Percentiles rank a stretch among this genome's conserved stretches.
Conservation (phyloP, 2,113 vertebrate genomes). For the Camelus bactrianus region DNA sequence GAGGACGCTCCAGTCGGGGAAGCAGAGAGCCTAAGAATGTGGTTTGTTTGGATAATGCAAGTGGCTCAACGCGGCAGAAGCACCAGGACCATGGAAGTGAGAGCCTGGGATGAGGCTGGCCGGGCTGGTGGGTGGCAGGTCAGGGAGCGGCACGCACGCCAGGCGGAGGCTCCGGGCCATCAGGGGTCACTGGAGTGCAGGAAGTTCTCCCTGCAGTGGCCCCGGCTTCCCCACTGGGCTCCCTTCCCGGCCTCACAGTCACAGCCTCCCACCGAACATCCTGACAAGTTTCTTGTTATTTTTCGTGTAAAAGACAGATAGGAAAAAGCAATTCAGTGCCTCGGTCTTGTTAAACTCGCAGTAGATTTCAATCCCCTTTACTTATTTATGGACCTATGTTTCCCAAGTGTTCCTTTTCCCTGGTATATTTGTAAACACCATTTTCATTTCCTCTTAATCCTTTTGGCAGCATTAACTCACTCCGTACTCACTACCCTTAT, state of each 20-base stretch:
- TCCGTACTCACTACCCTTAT: neutral
- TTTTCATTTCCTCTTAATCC: slow-evolving; percentile 77
- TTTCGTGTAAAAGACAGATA: slow-evolving; percentile 70
- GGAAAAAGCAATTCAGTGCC: slow-evolving; percentile 40
- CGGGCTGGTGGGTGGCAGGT: neutral
- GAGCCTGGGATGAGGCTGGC: neutral
- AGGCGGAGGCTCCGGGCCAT: neutral
- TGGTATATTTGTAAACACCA: slow-evolving; percentile 73
- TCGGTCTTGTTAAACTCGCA: slow-evolving; percentile 5
- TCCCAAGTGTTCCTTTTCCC: slow-evolving; percentile 61
- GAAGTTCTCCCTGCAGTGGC: rapidly evolving
- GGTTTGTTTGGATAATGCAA: too few species aligned
- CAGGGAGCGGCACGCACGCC: rapidly evolving
- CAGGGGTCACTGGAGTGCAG: rapidly evolving
- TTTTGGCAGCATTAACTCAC: slow-evolving; percentile 73
- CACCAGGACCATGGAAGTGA: neutral
- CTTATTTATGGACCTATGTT: slow-evolving; percentile 78
- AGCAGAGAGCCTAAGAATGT: neutral
- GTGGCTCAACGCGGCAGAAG: neutral
- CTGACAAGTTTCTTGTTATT: slow-evolving; percentile 57
- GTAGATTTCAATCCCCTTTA: slow-evolving; percentile 75
- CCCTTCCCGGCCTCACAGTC: neutral
- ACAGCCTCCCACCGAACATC: neutral
- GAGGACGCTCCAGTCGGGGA: rapidly evolving
- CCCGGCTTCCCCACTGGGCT: neutral